A percentile compares a stretch with the other conserved stretches of the same genome.
Conservation (phyloP, 2,888 invertebrate species). For the Chalcosyrphus nemorum region DNA sequence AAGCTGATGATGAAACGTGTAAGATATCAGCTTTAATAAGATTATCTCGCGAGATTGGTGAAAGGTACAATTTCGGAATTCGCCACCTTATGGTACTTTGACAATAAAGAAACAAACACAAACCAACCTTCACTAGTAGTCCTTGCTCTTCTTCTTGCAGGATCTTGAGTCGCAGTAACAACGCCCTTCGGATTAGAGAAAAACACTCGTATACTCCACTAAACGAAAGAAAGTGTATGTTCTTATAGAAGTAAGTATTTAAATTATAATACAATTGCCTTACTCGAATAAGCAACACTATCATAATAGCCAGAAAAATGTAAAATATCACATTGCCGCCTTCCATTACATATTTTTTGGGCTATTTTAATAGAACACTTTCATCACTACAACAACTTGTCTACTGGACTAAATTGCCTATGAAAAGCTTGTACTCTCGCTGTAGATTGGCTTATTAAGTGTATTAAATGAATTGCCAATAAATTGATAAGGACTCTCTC, state of each 20-base stretch:
- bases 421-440: not conserved
- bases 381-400: not conserved
- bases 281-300: constrained; percentile 38
- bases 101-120: not conserved
- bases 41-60: not conserved
- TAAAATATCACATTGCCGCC: constrained; percentile 15
- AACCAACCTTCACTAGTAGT: constrained; percentile 21
- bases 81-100: not conserved
- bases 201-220: constrained; percentile 14
- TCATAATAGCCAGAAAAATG: constrained; percentile 11
- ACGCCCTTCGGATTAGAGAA: not conserved
- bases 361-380: not conserved
- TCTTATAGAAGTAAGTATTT: not conserved
- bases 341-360: constrained; percentile 39
- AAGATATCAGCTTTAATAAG: not conserved
- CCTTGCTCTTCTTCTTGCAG: not conserved
- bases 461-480: constrained; percentile 29
- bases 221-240: not conserved
- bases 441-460: constrained; percentile 11
- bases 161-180: not conserved
- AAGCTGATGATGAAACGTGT: not conserved
- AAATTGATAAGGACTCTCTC: constrained; percentile 45
- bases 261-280: not conserved
- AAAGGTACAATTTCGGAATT: not conserved
- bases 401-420: constrained; percentile 3